Percentiles rank a stretch among this genome's conserved stretches.
phyloP scores from a whole-genome alignment of 2,888 invertebrate species.

The Rosalia funebris region DNA sequence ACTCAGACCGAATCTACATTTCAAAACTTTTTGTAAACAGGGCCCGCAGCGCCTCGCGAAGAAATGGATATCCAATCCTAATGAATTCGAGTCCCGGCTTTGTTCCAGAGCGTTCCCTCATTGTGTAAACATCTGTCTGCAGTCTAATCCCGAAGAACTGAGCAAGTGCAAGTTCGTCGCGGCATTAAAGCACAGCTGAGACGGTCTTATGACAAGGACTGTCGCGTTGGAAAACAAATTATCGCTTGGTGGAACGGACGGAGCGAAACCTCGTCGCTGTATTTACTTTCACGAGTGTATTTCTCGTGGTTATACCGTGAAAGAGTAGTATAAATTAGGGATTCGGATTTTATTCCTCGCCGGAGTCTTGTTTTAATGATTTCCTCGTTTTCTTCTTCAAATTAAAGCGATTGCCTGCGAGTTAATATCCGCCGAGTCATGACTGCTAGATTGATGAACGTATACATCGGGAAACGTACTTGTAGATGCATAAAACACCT shows the following conservation, averaged over 20 bases:
- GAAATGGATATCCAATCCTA: conserved; percentile 50
- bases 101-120: conserved; percentile 7
- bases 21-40: conserved; percentile 30
- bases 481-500: too few species aligned
- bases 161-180: conserved; percentile 8
- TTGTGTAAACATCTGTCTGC: conserved; percentile 45
- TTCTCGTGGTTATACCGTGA: neutral
- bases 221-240: conserved; percentile 1
- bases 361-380: too few species aligned
- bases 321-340: too few species aligned
- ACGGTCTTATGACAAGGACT: conserved; percentile 12
- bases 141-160: conserved; percentile 37
- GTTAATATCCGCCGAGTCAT: too few species aligned
- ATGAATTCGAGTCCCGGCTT: conserved; percentile 36
- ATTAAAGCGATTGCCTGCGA: too few species aligned
- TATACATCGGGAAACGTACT: too few species aligned
- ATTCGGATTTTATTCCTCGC: too few species aligned
- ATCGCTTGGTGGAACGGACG: neutral
- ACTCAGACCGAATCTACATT: conserved; percentile 45
- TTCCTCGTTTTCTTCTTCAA: too few species aligned
- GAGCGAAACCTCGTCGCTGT: neutral
- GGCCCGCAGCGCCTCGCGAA: conserved; percentile 17
- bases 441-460: too few species aligned
- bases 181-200: conserved; percentile 13
- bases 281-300: neutral